phyloP scores from a whole-genome alignment of 2,113 vertebrate species.

The Verasper variegatus region DNA sequence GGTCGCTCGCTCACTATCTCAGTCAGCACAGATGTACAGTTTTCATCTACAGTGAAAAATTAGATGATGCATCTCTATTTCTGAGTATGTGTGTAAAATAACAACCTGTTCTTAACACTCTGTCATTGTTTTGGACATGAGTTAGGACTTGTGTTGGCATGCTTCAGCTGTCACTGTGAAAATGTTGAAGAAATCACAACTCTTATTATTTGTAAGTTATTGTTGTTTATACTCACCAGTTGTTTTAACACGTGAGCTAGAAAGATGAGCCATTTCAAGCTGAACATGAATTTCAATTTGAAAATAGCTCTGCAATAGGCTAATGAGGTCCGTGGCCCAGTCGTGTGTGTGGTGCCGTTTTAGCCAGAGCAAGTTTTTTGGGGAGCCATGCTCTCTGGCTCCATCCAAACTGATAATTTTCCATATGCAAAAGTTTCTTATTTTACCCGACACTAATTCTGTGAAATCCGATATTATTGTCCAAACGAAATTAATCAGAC shows the following conservation, averaged over 20 bases:
- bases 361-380: constrained; percentile 49
- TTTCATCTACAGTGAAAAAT: constrained; percentile 22
- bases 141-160: not conserved
- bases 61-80: not conserved
- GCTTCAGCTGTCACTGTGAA: not conserved
- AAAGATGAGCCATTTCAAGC: not conserved
- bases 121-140: not conserved
- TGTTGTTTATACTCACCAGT: not conserved
- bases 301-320: constrained; percentile 33
- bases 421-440: constrained; percentile 4
- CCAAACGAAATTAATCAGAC: no score
- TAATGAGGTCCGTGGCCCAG: constrained; percentile 31
- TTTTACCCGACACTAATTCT: no score
- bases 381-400: constrained; percentile 21
- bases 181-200: not conserved
- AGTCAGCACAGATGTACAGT: constrained; percentile 37
- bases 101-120: not conserved
- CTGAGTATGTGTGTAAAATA: not conserved
- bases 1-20: constrained; percentile 10
- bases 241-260: not conserved
- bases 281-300: constrained; percentile 25
- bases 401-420: constrained; percentile 43
- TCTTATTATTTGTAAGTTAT: not conserved
- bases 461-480: no score
- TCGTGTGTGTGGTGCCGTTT: not conserved